Evolutionary conservation across 2,113 vertebrate species (phyloP).

Genomic region (Benitochromis conjunctus): DNA sequence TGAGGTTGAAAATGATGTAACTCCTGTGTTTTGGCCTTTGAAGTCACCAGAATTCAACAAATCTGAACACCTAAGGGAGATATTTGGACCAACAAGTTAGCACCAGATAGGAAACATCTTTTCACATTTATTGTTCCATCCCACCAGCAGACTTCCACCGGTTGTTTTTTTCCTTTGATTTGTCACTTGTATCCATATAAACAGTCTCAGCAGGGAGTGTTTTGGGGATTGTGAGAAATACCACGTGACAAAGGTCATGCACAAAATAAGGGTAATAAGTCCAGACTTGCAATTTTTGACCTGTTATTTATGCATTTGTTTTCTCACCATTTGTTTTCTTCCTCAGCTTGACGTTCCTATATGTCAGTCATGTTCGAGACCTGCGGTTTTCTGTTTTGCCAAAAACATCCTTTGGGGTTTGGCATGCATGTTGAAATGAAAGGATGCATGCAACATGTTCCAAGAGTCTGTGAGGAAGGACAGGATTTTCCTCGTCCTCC

Average conservation of each 20-base stretch:
- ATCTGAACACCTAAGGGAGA: not conserved
- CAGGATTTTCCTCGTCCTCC: not conserved
- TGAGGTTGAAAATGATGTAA: not conserved
- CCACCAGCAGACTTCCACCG: not conserved
- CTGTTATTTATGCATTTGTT: not conserved
- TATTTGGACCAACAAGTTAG: not conserved
- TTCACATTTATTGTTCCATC: not conserved
- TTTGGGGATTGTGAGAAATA: not conserved
- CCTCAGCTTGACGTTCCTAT: not conserved
- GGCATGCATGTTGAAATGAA: conserved; percentile 12
- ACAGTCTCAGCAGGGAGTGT: not conserved
- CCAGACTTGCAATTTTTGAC: not conserved
- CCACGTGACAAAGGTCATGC: not conserved
- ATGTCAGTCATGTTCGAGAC: conserved; percentile 24
- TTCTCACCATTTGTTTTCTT: not conserved
- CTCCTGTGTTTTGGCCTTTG: not conserved
- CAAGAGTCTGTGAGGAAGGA: conserved; percentile 33
- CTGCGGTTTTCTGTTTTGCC: conserved; percentile 49
- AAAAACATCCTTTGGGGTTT: conserved; percentile 55
- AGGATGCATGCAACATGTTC: conserved; percentile 58
- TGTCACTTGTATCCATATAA: not conserved
- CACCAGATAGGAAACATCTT: not conserved
- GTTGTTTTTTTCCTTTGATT: not conserved
- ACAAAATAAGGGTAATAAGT: not conserved
- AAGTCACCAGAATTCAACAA: not conserved